Evolutionary conservation across 2,888 invertebrate species (phyloP).

Genomic region (Andrena dorsata): DNA sequence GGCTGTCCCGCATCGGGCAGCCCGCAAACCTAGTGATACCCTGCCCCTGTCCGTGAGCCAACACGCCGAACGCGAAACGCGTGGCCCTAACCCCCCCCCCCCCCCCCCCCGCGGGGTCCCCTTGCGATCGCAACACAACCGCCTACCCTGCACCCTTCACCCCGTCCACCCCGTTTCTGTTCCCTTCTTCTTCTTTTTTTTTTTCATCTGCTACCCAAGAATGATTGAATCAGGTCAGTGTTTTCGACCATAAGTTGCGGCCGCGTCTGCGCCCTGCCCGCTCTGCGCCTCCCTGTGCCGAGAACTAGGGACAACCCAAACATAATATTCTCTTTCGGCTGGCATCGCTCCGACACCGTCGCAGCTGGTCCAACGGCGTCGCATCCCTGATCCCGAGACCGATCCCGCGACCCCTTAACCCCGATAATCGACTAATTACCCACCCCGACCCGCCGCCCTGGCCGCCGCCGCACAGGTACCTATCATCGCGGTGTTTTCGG

Average conservation of each 20-base stretch:
- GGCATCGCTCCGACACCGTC: slow-evolving; percentile 63
- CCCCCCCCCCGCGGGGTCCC: too few relatives aligned
- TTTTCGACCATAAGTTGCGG: slow-evolving; percentile 84
- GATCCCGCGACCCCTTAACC: slow-evolving; percentile 41
- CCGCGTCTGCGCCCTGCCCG: slow-evolving; percentile 77
- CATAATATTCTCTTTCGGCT: slow-evolving; percentile 77
- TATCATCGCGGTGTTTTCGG: background rate
- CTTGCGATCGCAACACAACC: background rate
- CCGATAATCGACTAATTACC: slow-evolving; percentile 42
- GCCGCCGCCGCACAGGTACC: background rate
- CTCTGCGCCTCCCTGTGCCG: slow-evolving; percentile 81
- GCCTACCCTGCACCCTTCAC: background rate
- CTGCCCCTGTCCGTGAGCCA: background rate
- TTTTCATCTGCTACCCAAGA: slow-evolving; percentile 62
- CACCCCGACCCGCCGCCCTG: slow-evolving; percentile 1
- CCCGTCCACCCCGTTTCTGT: background rate
- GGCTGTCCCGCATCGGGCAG: background rate
- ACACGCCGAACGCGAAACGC: background rate
- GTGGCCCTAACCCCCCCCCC: background rate
- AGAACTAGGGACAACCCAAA: slow-evolving; percentile 82
- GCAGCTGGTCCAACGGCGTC: background rate
- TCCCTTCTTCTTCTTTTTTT: background rate
- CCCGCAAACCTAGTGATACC: slow-evolving; percentile 17
- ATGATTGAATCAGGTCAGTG: slow-evolving; percentile 84
- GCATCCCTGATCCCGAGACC: background rate